Base-by-base conservation (phyloP, 2,113 vertebrate genomes). In the Raja brachyura region DNA sequence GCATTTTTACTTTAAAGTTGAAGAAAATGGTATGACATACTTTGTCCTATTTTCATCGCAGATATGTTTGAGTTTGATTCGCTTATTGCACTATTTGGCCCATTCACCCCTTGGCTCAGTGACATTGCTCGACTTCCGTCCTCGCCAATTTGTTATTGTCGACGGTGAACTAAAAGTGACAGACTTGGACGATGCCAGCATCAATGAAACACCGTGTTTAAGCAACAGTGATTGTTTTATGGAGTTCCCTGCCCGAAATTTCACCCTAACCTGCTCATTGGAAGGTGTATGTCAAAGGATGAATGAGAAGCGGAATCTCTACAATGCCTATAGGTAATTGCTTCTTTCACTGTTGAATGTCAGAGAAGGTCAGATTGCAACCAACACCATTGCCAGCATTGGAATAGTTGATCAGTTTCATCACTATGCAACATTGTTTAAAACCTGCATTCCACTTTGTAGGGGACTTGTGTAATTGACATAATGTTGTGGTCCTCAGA, bases 251-350 rank as follows among this genome's bases (percentile, higher is more conserved):
- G 97, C 98, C 0, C 96, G 97, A 93, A 98, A 98, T 95, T 98
- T 98, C 94, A 97, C 96, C 63, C 95, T 98, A 79, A 95, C 96
- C 68, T 98, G 97, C 95, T 97, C 96, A 0, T 95, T 96, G 93
- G 96, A 97, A 73, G 97, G 97, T 33, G 96, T 95, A 94, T 98
- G 98, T n/a, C 95, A 96, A 93, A 96, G 77, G 93, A 97, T 98
- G 95, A 98, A 98, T 0, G 97, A 98, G 94, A 98, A 97, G 95
- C 96, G 98, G 93, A 98, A 98, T 95, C 96, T 98, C 93, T 98
- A 98, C 95, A 98, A 98, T 0, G 97, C 97, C 79, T 98, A 98
- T 96, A 97, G 98, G 98, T 98, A 93, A 0, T 73, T 28, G 33
- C 66, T 73, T 68, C 66, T 68, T 73, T 92, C 66, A 92, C 90